Conservation (phyloP, 92 coral and sea anemone species). For the Pocillopora grandis region DNA sequence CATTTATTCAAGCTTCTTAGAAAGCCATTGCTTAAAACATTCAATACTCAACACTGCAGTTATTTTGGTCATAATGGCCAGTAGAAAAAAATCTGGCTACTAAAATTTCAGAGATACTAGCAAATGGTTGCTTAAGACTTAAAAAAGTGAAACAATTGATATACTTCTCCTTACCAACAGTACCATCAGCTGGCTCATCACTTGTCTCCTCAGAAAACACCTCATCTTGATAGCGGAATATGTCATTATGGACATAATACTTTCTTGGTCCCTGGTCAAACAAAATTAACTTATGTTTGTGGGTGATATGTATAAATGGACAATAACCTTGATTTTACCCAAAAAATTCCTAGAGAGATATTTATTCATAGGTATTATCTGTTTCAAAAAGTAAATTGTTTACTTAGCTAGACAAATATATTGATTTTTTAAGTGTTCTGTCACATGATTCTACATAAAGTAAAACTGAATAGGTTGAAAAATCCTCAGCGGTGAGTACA, state of each 20-base stretch:
- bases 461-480: too few relatives aligned
- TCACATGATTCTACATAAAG: too few relatives aligned
- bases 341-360: too few relatives aligned
- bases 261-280: slow-evolving; percentile 77
- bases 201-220: slow-evolving; percentile 96
- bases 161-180: slow-evolving; percentile 67
- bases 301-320: background rate
- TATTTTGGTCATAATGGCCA: background rate
- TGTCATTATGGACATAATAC: slow-evolving; percentile 97
- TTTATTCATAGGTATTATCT: too few relatives aligned
- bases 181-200: slow-evolving; percentile 97
- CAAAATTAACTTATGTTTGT: background rate
- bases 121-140: too few relatives aligned
- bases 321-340: background rate
- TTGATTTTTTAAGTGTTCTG: too few relatives aligned
- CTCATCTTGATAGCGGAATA: slow-evolving; percentile 97
- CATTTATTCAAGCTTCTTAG: too few relatives aligned
- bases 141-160: background rate
- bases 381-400: too few relatives aligned
- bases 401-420: too few relatives aligned
- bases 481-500: too few relatives aligned
- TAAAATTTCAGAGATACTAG: background rate
- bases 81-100: background rate
- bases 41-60: background rate
- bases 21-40: background rate